These are phyloP conservation scores for Aphidius colemani DNA, from an alignment of 2,888 invertebrate genomes.

Conservation along the genomic window DNA sequence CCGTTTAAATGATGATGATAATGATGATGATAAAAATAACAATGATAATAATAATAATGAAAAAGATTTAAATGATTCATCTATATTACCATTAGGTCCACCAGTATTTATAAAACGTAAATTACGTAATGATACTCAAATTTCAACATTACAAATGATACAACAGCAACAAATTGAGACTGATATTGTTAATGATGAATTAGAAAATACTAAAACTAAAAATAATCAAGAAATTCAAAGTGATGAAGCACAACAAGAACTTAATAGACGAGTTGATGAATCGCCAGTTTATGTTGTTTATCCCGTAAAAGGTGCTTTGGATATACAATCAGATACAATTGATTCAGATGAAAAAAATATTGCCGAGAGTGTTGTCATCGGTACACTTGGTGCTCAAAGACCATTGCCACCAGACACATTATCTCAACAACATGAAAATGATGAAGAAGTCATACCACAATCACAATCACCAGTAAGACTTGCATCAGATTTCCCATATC, in stretches of 20 bases:
- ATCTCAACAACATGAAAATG: constrained; percentile 39
- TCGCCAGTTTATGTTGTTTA: constrained; percentile 66
- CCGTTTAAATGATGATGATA: constrained; percentile 49
- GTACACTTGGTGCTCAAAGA: constrained; percentile 63
- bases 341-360: constrained; percentile 55
- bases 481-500: constrained; percentile 70
- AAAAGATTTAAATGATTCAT: constrained; percentile 50
- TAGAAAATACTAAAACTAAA: constrained; percentile 27
- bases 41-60: no score
- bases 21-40: constrained; percentile 33
- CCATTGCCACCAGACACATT: constrained; percentile 59
- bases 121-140: constrained; percentile 51
- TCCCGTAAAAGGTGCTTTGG: constrained; percentile 64
- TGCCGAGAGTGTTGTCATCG: constrained; percentile 64
- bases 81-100: constrained; percentile 58
- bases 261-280: constrained; percentile 28
- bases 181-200: constrained; percentile 34
- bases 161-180: constrained; percentile 59
- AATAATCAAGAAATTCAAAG: constrained; percentile 14
- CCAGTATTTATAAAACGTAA: constrained; percentile 59
- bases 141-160: constrained; percentile 73
- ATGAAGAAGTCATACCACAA: constrained; percentile 49
- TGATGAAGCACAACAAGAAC: constrained; percentile 22
- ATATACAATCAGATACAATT: constrained; percentile 56
- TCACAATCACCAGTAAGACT: constrained; percentile 43